A percentile compares a stretch with the other conserved stretches of the same genome.
phyloP scores from a whole-genome alignment of 2,888 invertebrate genomes.

The Caenorhabditis wallacei region DNA sequence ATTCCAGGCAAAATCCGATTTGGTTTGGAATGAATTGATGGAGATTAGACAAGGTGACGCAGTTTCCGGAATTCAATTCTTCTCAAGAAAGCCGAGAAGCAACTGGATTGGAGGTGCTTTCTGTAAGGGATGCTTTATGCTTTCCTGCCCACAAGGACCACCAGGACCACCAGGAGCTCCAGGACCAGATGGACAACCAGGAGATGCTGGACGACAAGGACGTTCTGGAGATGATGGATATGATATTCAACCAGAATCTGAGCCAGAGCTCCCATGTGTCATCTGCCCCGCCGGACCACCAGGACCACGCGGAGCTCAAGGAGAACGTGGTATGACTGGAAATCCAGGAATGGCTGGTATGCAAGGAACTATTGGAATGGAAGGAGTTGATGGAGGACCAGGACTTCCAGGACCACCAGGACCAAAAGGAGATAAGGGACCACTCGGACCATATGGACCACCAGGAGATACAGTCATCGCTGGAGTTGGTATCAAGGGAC shows the following conservation, averaged over 20 bases:
- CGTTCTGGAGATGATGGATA: conserved; percentile 80
- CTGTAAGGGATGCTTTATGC: conserved; percentile 76
- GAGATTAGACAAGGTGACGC: conserved; percentile 59
- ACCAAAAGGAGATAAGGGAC: conserved; percentile 70
- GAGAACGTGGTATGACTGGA: conserved; percentile 81
- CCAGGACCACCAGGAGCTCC: conserved; percentile 81
- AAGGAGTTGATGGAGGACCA: conserved; percentile 76
- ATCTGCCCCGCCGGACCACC: conserved; percentile 83
- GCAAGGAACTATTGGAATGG: conserved; percentile 76
- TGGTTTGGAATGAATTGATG: conserved; percentile 65
- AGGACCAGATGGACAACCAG: conserved; percentile 80
- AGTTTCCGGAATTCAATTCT: conserved; percentile 66
- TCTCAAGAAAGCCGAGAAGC: conserved; percentile 73
- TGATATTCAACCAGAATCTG: conserved; percentile 81
- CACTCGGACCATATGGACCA: conserved; percentile 73
- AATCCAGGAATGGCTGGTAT: conserved; percentile 73
- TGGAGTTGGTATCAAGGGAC: conserved; percentile 81
- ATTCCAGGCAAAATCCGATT: conserved; percentile 58
- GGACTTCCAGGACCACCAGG: conserved; percentile 76
- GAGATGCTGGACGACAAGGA: conserved; percentile 77
- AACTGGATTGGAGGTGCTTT: conserved; percentile 72
- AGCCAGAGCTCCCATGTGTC: conserved; percentile 82
- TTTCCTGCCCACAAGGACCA: conserved; percentile 81
- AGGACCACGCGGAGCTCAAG: conserved; percentile 82
- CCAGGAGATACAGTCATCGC: conserved; percentile 78